Evolutionary conservation across 1,140 invertebrate genomes (phyloP).

Genomic region (Lordiphosa mommai): DNA sequence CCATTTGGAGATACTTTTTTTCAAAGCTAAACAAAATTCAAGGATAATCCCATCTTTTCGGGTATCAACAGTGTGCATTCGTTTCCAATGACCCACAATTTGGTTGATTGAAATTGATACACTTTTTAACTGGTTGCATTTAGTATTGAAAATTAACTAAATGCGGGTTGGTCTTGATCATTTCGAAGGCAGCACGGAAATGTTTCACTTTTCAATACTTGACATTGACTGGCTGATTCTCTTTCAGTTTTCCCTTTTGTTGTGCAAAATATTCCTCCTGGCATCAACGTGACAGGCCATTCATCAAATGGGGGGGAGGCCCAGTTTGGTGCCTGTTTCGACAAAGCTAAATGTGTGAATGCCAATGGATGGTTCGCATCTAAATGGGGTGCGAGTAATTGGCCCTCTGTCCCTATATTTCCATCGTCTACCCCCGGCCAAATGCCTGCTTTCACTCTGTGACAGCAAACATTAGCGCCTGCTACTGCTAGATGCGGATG

Average conservation of each 20-base stretch:
- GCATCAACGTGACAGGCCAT: conserved; percentile 53
- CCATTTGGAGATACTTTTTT: too few relatives aligned
- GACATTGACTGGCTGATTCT: conserved; percentile 1
- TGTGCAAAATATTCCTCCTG: conserved; percentile 1
- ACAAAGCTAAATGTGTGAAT: conserved; percentile 42
- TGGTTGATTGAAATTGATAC: too few relatives aligned
- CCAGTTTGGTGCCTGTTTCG: conserved; percentile 18
- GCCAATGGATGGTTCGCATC: conserved; percentile 14
- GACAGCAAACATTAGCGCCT: conserved; percentile 58
- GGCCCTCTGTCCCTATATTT: conserved; percentile 20
- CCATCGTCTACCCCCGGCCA: neutral
- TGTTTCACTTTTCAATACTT: conserved; percentile 13
- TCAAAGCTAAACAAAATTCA: too few relatives aligned
- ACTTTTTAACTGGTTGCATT: too few relatives aligned
- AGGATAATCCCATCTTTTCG: too few relatives aligned
- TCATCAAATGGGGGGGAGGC: conserved; percentile 45
- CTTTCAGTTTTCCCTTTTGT: neutral
- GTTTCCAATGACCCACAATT: too few relatives aligned
- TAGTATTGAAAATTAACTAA: too few relatives aligned
- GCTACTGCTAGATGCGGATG: conserved; percentile 24
- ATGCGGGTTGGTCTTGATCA: too few relatives aligned
- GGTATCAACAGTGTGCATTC: too few relatives aligned
- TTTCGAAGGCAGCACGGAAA: neutral
- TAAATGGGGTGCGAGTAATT: conserved; percentile 40
- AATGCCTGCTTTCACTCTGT: conserved; percentile 14